Evolutionary conservation across 2,888 invertebrate species (phyloP), one percentile per base, ranked within the genome.

Genomic region (Cotesia congregata): DNA sequence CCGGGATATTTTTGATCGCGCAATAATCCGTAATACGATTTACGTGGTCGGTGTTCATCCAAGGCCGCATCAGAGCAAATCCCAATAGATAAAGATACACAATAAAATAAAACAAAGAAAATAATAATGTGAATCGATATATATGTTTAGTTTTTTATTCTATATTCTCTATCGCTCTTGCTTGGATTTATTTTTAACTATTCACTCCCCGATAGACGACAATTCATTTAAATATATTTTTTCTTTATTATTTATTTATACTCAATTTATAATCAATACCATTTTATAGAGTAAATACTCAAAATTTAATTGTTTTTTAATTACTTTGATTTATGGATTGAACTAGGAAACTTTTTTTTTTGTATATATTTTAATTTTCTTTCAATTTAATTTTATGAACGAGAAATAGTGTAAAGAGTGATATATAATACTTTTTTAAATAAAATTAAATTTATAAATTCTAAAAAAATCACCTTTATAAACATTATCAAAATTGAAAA

Each of bases 21-120:
- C 87, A 88, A 88, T 89, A 89, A 89, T 89, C 88, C 87, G 83
- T 89, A 88, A 88, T 88, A 88, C 89, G 88, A 89, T 89, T 89
- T 88, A 88, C 88, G 85, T 86, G 85, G 84, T 84, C 76, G 74
- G 70, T 72, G 80, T 77, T 77, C 78, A 76, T 76, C 71, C 76
- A 59, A 70, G 72, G 67, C 72, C 40, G 61, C 72, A 67, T 78
- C 79, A 77, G 75, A 60, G 67, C 38, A 76, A 76, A 76, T 76
- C 76, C 72, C n/a, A 20, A 76, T 60, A 65, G 59, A n/a, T 38
- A 40, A 39, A 72, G 17, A 20, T 30, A 76, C 50, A 72, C n/a
- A 62, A 41, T 40, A 50, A 68, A 41, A 72, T 40, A 64, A 59
- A 30, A 38, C 20, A 68, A 15, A 15, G 15, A 20, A 64, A 41